Evolutionary conservation across 2,888 invertebrate species (phyloP).

Genomic region (Cryptocheilus praepositus): DNA sequence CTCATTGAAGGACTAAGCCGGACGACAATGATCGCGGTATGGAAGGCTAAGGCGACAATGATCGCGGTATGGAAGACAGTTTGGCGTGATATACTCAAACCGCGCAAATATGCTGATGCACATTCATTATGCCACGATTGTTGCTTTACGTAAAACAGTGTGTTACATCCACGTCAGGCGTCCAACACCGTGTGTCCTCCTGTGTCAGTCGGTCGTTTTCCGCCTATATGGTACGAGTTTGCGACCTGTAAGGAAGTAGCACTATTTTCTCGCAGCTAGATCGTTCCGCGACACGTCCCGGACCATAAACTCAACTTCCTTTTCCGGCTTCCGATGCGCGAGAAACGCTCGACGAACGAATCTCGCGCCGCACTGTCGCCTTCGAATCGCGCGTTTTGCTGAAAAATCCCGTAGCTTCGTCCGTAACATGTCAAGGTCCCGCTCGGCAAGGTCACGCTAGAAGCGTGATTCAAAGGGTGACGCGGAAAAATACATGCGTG

Average conservation of each 20-base stretch:
- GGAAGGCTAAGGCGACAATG: too few species aligned
- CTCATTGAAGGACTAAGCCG: too few species aligned
- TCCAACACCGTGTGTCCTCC: background rate
- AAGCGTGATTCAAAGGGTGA: slow-evolving; percentile 2
- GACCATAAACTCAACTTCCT: slow-evolving; percentile 3
- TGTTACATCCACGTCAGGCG: slow-evolving; percentile 4
- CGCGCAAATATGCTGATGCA: too few species aligned
- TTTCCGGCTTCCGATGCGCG: background rate
- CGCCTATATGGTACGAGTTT: background rate
- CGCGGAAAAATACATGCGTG: background rate
- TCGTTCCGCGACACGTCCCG: slow-evolving; percentile 5
- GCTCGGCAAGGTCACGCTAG: background rate
- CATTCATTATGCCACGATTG: background rate
- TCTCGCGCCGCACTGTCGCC: background rate
- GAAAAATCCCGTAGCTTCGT: slow-evolving; percentile 2
- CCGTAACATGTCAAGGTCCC: background rate
- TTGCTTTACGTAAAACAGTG: background rate
- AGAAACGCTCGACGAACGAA: background rate
- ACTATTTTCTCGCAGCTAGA: background rate
- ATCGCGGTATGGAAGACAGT: too few species aligned
- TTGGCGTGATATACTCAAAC: too few species aligned
- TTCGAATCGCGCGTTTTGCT: background rate
- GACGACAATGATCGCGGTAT: too few species aligned
- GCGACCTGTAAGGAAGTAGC: slow-evolving; percentile 6
- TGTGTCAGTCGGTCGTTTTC: background rate